These are phyloP conservation scores for Pristionchus exspectatus DNA, from an alignment of 2,888 invertebrate genomes.

Conservation along the genomic window DNA sequence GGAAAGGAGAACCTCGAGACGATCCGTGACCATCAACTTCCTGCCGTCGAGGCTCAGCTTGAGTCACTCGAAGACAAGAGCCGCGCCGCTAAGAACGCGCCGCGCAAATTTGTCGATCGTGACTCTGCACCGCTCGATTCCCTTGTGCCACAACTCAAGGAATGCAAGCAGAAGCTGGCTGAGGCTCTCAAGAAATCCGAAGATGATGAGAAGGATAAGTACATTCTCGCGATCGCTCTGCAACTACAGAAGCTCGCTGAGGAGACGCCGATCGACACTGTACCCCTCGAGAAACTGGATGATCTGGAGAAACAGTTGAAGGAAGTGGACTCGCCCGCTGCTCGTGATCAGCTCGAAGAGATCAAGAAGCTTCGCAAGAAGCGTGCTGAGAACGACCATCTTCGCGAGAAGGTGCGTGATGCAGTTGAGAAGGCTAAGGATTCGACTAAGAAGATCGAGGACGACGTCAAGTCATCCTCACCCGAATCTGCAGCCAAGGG, in stretches of 20 bases:
- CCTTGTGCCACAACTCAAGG: conserved; percentile 1
- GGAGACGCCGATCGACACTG: conserved; percentile 16
- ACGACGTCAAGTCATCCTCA: conserved; percentile 35
- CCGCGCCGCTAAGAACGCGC: conserved; percentile 50
- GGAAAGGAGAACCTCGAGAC: conserved; percentile 49
- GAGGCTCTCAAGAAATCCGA: conserved; percentile 44
- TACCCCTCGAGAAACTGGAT: conserved; percentile 50
- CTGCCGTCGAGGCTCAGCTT: conserved; percentile 40
- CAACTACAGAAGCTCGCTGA: conserved; percentile 42
- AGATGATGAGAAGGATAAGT: conserved; percentile 52
- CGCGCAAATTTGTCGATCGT: conserved; percentile 43
- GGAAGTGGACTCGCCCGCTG: conserved; percentile 58
- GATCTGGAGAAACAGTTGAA: conserved; percentile 60
- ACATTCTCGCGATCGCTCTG: conserved; percentile 47
- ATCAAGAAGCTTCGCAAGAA: conserved; percentile 58
- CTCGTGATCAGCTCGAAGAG: conserved; percentile 55
- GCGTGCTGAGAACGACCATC: conserved; percentile 47
- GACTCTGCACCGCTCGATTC: conserved; percentile 11
- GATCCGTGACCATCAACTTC: conserved; percentile 40
- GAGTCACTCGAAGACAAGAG: conserved; percentile 44
- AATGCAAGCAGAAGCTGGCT: conserved; percentile 28
- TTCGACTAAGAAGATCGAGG: conserved; percentile 42
- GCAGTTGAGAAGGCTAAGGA: conserved; percentile 29
- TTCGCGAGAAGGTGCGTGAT: conserved; percentile 29
- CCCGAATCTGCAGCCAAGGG: conserved; percentile 49